Conservation (phyloP, 2,113 vertebrate species). For the Nannospalax galili region DNA sequence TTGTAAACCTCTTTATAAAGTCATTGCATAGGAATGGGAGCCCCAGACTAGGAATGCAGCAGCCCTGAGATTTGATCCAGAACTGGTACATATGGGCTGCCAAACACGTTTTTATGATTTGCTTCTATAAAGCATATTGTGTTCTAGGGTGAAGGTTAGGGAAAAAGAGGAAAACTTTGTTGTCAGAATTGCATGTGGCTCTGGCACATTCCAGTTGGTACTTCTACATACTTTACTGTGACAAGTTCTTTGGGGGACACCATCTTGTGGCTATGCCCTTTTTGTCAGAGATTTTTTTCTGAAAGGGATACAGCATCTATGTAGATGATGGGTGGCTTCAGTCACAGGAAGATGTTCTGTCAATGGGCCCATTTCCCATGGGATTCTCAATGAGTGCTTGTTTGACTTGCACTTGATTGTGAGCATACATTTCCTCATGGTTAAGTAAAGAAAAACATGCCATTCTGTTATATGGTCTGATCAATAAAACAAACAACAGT, state of each 20-base stretch:
- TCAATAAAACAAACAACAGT: background rate
- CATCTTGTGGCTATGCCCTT: background rate
- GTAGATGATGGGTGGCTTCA: background rate
- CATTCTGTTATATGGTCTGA: background rate
- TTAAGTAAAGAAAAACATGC: background rate
- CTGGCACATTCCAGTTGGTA: background rate
- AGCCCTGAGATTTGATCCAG: constrained; percentile 2
- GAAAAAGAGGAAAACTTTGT: background rate
- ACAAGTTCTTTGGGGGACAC: background rate
- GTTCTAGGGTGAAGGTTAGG: background rate
- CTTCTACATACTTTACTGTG: background rate
- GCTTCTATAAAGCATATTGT: background rate
- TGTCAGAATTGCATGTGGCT: background rate
- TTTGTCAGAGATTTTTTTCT: background rate
- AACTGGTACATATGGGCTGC: background rate
- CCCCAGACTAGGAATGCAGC: background rate
- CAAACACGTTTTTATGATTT: background rate
- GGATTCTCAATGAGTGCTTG: background rate
- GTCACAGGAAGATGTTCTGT: background rate
- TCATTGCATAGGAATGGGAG: background rate
- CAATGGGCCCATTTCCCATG: background rate
- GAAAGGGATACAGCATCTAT: background rate
- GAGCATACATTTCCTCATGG: background rate
- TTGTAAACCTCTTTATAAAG: background rate
- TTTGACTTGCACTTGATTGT: background rate